These are phyloP conservation scores for Tonatia bakeri DNA, from an alignment of 2,113 vertebrate genomes.

Conservation along the genomic window DNA sequence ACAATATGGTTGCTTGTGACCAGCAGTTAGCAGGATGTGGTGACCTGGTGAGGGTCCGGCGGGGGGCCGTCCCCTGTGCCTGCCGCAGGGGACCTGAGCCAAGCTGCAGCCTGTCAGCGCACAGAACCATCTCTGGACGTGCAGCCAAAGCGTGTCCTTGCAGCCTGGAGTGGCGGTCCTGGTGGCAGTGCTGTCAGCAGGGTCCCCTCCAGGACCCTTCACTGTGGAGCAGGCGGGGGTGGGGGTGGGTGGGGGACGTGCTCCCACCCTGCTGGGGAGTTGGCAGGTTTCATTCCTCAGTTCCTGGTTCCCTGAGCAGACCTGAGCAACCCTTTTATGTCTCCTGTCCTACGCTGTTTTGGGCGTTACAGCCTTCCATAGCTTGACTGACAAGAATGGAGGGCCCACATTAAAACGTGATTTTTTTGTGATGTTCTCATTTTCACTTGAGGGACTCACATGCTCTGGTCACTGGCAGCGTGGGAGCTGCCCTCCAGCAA, in stretches of 20 bases:
- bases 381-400: background rate
- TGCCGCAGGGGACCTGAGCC: background rate
- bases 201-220: background rate
- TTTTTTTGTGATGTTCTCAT: background rate
- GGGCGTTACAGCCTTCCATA: background rate
- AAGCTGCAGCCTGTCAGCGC: rapidly evolving
- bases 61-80: background rate
- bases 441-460: background rate
- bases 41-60: background rate
- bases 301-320: background rate
- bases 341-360: background rate
- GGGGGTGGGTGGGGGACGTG: background rate
- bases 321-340: background rate
- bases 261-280: background rate
- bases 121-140: rapidly evolving
- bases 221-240: too few relatives aligned
- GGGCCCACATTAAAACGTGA: background rate
- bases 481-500: background rate
- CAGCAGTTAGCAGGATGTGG: background rate
- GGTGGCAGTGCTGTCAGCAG: background rate
- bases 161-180: background rate
- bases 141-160: background rate
- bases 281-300: background rate
- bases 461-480: too few relatives aligned
- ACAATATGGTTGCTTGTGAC: background rate